These are phyloP conservation scores for Hypotaenidia okinawae DNA, from an alignment of 2,797 vertebrate genomes.

Conservation along the genomic window DNA sequence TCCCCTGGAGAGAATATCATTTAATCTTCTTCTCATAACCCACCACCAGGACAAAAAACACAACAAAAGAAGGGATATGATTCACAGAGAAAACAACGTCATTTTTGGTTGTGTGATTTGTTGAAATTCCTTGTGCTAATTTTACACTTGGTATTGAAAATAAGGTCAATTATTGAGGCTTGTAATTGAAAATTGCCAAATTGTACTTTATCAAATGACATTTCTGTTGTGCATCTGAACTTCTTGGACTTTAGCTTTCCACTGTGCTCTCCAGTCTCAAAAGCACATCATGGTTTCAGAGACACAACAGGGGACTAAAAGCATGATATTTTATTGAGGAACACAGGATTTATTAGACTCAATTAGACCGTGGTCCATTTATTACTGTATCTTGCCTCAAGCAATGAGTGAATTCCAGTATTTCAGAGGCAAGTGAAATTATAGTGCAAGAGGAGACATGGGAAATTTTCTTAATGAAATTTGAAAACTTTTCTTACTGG, in stretches of 20 bases:
- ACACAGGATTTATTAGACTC: constrained; percentile 44
- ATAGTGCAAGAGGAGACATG: neutral
- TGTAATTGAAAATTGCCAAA: neutral
- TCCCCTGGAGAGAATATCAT: neutral
- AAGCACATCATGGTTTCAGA: neutral
- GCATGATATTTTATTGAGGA: constrained; percentile 32
- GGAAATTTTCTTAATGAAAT: constrained; percentile 6
- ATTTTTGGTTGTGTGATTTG: neutral
- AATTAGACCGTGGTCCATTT: constrained; percentile 36
- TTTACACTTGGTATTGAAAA: neutral
- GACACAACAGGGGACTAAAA: neutral
- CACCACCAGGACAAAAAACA: neutral
- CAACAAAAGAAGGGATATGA: neutral
- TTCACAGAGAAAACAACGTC: neutral
- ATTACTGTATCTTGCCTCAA: constrained; percentile 14
- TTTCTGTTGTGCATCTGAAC: neutral
- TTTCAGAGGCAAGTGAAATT: constrained; percentile 32
- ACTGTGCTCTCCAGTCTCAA: neutral
- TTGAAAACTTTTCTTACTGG: neutral
- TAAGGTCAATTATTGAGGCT: neutral
- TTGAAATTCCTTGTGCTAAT: neutral
- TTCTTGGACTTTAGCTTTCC: neutral
- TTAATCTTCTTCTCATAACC: neutral
- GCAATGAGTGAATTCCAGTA: constrained; percentile 15
- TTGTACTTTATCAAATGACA: neutral